phyloP scores from a whole-genome alignment of 2,888 invertebrate species.

The Tridacna crocea region DNA sequence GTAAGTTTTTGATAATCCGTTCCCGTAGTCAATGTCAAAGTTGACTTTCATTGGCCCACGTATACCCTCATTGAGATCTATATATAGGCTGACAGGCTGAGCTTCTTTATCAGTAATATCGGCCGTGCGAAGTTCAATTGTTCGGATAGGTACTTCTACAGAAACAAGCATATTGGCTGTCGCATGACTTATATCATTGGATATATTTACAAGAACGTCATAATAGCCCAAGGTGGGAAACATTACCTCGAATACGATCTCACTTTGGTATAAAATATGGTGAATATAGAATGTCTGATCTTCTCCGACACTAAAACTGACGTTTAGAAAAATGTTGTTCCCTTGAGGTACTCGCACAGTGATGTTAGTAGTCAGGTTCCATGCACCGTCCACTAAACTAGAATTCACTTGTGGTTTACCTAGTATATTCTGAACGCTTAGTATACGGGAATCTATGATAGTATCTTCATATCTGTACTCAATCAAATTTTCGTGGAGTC shows the following conservation, averaged over 20 bases:
- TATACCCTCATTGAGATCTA: conserved; percentile 73
- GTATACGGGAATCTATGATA: conserved; percentile 59
- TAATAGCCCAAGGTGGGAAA: conserved; percentile 76
- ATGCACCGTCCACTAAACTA: conserved; percentile 60
- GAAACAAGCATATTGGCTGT: conserved; percentile 68
- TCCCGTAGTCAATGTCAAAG: conserved; percentile 74
- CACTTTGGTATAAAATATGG: conserved; percentile 47
- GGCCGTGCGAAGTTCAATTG: conserved; percentile 57
- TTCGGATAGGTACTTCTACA: conserved; percentile 78
- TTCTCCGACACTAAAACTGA: conserved; percentile 77
- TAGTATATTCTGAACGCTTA: conserved; percentile 64
- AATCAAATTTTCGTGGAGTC: conserved; percentile 60
- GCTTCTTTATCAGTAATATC: conserved; percentile 74
- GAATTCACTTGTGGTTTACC: conserved; percentile 61
- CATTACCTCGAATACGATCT: conserved; percentile 61
- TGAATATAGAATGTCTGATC: conserved; percentile 71
- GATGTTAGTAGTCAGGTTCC: conserved; percentile 72
- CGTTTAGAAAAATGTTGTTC: conserved; percentile 71
- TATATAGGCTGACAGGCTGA: conserved; percentile 66
- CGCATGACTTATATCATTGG: conserved; percentile 76
- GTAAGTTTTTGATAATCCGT: conserved; percentile 67
- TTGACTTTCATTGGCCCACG: conserved; percentile 71
- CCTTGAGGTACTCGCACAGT: conserved; percentile 70
- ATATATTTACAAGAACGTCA: conserved; percentile 66
- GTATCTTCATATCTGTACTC: conserved; percentile 42